These are phyloP conservation scores for Gonioctena quinquepunctata DNA, from an alignment of 1,140 invertebrate species.

Conservation along the genomic window DNA sequence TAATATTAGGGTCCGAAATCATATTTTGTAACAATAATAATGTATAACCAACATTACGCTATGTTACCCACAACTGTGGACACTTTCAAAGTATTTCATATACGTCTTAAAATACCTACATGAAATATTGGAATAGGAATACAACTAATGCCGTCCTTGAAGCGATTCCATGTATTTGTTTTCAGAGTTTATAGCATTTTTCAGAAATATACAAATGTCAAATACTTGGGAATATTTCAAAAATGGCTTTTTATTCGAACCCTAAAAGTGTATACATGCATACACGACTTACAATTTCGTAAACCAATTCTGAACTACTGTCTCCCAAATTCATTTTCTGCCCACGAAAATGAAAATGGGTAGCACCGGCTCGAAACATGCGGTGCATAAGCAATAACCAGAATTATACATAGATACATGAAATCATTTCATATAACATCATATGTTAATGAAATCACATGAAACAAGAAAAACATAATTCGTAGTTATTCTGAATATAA, in stretches of 20 bases:
- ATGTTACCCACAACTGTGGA: conserved; percentile 17
- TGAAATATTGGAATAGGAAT: conserved; percentile 13
- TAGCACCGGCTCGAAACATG: conserved; percentile 39
- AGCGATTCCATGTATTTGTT: neutral
- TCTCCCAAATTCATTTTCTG: conserved; percentile 50
- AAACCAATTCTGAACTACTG: conserved; percentile 54
- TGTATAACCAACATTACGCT: conserved; percentile 9
- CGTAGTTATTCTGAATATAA: conserved; percentile 41
- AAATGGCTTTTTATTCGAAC: conserved; percentile 9
- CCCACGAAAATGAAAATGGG: conserved; percentile 51
- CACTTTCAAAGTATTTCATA: conserved; percentile 15
- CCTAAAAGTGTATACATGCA: conserved; percentile 17
- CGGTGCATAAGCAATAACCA: conserved; percentile 50
- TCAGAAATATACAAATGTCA: neutral
- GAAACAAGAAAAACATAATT: conserved; percentile 48
- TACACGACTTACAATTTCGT: conserved; percentile 20
- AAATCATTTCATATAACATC: conserved; percentile 50
- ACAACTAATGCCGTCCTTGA: neutral
- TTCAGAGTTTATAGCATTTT: neutral
- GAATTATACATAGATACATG: conserved; percentile 49
- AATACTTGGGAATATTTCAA: conserved; percentile 10
- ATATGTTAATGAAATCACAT: conserved; percentile 53
- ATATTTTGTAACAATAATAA: conserved; percentile 20
- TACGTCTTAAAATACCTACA: conserved; percentile 7
- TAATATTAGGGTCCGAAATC: conserved; percentile 21